Percentiles rank a stretch among this genome's conserved stretches.
Evolutionary conservation across 2,888 invertebrate species (phyloP).

Genomic region (Drosophila phalerata): DNA sequence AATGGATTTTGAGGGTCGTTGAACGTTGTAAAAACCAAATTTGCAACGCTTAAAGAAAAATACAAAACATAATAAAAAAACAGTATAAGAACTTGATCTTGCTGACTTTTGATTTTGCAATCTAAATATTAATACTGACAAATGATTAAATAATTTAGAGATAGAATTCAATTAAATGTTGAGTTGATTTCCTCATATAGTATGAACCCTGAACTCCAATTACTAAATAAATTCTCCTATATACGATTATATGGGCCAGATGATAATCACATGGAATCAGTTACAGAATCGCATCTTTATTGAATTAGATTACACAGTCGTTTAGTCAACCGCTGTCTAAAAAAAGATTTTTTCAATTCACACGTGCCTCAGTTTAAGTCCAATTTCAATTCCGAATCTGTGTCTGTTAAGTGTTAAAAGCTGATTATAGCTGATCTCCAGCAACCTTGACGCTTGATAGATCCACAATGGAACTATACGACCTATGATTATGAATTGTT

Average conservation of each 20-base stretch:
- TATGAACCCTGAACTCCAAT: neutral
- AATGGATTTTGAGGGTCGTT: slow-evolving; percentile 35
- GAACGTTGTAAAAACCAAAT: slow-evolving; percentile 22
- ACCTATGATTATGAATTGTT: slow-evolving; percentile 25
- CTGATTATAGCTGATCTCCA: slow-evolving; percentile 15
- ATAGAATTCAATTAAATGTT: neutral
- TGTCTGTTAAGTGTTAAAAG: neutral
- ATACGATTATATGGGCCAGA: neutral
- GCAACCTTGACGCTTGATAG: slow-evolving; percentile 33
- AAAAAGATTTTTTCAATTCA: neutral
- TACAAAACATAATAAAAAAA: slow-evolving; percentile 2
- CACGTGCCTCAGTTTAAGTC: slow-evolving; percentile 4
- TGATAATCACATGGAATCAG: neutral
- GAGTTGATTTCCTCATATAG: neutral
- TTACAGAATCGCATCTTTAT: neutral
- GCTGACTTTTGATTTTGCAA: slow-evolving; percentile 28
- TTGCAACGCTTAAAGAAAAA: slow-evolving; percentile 23
- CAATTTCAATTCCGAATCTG: neutral
- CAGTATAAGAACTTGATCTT: slow-evolving; percentile 28
- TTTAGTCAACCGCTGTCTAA: neutral
- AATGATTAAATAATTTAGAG: neutral
- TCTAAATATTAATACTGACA: neutral
- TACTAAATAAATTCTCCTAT: neutral
- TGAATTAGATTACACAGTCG: neutral
- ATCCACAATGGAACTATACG: slow-evolving; percentile 18